phyloP scores from a whole-genome alignment of 2,797 vertebrate genomes.

The Carcharodon carcharias region DNA sequence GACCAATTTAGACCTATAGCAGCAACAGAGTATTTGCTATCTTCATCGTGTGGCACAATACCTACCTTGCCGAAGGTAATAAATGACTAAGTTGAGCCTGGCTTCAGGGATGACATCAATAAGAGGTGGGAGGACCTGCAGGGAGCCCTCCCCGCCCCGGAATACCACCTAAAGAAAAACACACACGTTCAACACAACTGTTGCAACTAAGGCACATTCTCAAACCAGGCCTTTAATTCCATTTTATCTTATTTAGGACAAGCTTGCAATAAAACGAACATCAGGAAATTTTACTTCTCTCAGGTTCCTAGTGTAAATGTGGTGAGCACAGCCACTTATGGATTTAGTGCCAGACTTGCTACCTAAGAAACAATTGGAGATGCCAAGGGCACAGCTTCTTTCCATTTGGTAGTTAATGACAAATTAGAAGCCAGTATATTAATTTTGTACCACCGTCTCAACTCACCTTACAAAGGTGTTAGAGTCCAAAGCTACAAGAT shows the following conservation, averaged over 20 bases:
- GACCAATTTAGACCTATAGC: slow-evolving; percentile 39
- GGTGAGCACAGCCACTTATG: neutral
- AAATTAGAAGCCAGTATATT: neutral
- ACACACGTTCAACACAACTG: neutral
- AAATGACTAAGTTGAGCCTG: slow-evolving; percentile 92
- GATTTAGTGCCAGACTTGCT: neutral
- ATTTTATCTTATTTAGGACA: neutral
- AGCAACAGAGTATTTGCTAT: slow-evolving; percentile 43
- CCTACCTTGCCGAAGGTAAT: slow-evolving; percentile 90
- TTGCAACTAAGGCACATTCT: neutral
- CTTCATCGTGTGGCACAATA: slow-evolving; percentile 40
- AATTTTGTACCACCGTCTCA: neutral
- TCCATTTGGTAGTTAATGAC: neutral
- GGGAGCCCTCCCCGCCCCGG: slow-evolving; percentile 85
- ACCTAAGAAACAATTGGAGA: neutral
- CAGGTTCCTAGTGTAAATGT: neutral
- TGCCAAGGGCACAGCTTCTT: neutral
- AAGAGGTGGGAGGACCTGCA: slow-evolving; percentile 83
- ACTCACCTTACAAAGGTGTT: neutral
- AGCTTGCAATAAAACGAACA: neutral
- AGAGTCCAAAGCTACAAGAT: neutral
- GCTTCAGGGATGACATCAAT: slow-evolving; percentile 96
- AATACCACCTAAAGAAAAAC: slow-evolving; percentile 77
- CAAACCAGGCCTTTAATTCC: neutral
- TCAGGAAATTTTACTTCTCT: neutral